Evolutionary conservation across 2,888 invertebrate genomes (phyloP).

Genomic region (Caenorhabditis sp.): DNA sequence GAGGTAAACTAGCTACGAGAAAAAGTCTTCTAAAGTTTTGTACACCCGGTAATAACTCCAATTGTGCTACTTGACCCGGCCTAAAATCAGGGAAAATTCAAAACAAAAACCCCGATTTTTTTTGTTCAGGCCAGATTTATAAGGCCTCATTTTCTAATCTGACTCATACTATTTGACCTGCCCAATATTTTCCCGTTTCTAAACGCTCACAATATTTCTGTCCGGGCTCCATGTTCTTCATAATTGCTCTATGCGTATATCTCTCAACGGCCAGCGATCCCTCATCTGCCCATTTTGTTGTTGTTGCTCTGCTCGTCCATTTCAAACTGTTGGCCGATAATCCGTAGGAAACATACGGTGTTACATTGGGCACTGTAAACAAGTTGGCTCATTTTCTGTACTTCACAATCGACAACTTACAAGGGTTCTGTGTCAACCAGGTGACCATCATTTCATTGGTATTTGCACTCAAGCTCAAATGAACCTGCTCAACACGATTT

Average conservation of each 20-base stretch:
- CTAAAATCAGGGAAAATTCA: too few species aligned
- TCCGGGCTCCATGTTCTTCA: conserved; percentile 33
- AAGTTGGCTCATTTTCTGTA: not conserved
- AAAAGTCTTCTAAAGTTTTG: too few species aligned
- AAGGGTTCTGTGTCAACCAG: conserved; percentile 42
- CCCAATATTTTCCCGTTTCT: too few species aligned
- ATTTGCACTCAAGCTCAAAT: conserved; percentile 37
- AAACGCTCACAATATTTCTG: conserved; percentile 35
- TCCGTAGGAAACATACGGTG: conserved; percentile 27
- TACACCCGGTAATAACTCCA: too few species aligned
- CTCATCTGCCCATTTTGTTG: conserved; percentile 34
- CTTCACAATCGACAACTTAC: conserved; percentile 15
- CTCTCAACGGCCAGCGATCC: conserved; percentile 16
- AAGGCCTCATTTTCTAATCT: too few species aligned
- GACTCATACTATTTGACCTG: too few species aligned
- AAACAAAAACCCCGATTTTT: too few species aligned
- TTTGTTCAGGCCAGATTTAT: too few species aligned
- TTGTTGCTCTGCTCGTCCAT: conserved; percentile 29
- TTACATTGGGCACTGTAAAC: conserved; percentile 27
- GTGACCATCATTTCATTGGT: conserved; percentile 46
- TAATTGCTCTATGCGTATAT: conserved; percentile 30
- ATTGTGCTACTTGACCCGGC: too few species aligned
- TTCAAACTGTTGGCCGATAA: conserved; percentile 12
- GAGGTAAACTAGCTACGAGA: too few species aligned
- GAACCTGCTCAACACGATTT: conserved; percentile 37